phyloP scores from a whole-genome alignment of 2,113 vertebrate species.

The Otis tarda region DNA sequence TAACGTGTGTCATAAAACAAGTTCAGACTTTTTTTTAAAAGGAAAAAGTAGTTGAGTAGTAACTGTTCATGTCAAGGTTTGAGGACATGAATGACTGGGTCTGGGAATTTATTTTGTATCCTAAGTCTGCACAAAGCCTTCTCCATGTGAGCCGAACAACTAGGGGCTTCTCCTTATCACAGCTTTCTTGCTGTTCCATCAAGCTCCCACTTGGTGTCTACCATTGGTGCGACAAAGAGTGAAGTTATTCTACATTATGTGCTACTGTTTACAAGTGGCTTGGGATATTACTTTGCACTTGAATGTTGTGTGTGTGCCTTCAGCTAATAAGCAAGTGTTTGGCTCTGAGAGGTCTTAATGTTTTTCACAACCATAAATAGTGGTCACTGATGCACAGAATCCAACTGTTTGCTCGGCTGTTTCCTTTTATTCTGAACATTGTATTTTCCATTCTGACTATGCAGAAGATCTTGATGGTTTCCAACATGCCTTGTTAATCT shows the following conservation, averaged over 20 bases:
- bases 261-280: not conserved
- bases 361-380: slow-evolving; percentile 12
- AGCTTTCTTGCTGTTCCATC: not conserved
- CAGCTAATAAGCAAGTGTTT: not conserved
- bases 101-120: not conserved
- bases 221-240: not conserved
- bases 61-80: not conserved
- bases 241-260: not conserved
- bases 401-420: not conserved
- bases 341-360: not conserved
- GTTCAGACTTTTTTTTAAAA: not conserved
- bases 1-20: not conserved
- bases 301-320: not conserved
- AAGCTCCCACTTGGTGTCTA: not conserved
- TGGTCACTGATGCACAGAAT: not conserved
- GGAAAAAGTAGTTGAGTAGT: not conserved
- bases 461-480: not conserved
- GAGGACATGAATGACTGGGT: not conserved
- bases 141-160: not conserved
- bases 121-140: not conserved
- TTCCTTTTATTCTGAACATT: not conserved
- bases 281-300: not conserved
- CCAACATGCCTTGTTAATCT: not conserved
- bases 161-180: not conserved
- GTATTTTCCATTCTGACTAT: not conserved